A percentile compares a stretch with the other conserved stretches of the same genome.
Conservation (phyloP, 2,888 invertebrate genomes). For the Tetranychus truncatus region DNA sequence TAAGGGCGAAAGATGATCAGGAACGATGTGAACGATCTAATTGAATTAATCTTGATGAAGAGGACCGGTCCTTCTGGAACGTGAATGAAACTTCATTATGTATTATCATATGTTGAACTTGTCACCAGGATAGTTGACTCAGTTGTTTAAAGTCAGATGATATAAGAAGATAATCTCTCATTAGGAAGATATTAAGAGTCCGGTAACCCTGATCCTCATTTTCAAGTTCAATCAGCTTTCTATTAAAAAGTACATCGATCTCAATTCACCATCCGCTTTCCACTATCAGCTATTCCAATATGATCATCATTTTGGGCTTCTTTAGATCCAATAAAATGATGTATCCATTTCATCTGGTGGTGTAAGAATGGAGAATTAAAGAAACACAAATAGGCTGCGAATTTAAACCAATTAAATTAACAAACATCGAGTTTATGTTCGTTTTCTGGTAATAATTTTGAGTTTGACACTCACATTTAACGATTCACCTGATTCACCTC, state of each 20-base stretch:
- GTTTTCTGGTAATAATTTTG: too few relatives aligned
- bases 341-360: too few relatives aligned
- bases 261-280: neutral
- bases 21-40: neutral
- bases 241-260: neutral
- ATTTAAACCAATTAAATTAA: too few relatives aligned
- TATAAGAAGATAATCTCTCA: neutral
- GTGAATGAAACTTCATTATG: neutral
- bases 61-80: neutral
- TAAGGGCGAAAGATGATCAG: neutral
- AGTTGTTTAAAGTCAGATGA: neutral
- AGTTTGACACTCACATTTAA: too few relatives aligned
- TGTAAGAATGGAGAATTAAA: too few relatives aligned
- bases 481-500: too few relatives aligned
- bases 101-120: neutral
- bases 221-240: neutral
- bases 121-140: neutral
- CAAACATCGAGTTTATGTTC: too few relatives aligned
- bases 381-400: too few relatives aligned
- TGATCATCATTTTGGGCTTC: too few relatives aligned
- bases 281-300: too few relatives aligned
- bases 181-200: neutral
- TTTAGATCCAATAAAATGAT: too few relatives aligned
- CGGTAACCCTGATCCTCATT: neutral
- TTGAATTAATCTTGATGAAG: neutral